Evolutionary conservation across 1,140 invertebrate species (phyloP), one percentile per base, ranked within the genome.

Genomic region (Zaprionus ornatus): DNA sequence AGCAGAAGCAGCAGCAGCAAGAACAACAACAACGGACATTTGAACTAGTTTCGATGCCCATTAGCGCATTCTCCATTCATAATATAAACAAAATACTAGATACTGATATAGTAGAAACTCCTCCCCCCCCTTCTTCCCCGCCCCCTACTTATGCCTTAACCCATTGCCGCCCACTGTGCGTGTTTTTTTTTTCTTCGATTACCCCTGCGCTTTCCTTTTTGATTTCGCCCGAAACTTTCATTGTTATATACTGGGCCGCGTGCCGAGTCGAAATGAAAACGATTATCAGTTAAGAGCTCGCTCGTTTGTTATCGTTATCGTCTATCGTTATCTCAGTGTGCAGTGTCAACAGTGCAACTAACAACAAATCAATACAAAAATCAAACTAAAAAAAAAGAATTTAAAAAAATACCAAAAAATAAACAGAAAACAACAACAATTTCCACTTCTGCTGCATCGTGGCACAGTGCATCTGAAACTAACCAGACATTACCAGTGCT

Each of bases 11-110:
- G 17, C 42, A 65, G 32, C 37, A 70, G 52, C 63, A 75, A 23
- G 64, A 83, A 48, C 35, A 82, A 35, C 67, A 82, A 69, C 48
- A 78, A 72, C 73, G 73, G 56, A 76, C 66, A 77, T 88, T 87
- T 84, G 77, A 84, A 80, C 84, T 73, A 88, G 77, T 88, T 88
- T 80, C 77, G 59, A 67, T 71, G 60, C 57, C 59, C 65, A 79
- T 87, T 87, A 83, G 69, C 82, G 69, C 82, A 74, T 65, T 63
- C 78, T 32, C 57, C 66, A 57, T 69, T 48, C 29, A 17, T 45
- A 17, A 12, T 23, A 3, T 55, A 61, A 50, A 45, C 37, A 57
- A 57, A 64, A 69, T 29, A 42, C 13, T 35, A 64, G 25, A 6
- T 52, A 64, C 32, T 54, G n/a, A 9, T n/a, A 17, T 42, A 9